Evolutionary conservation across 1,140 invertebrate genomes (phyloP).

Genomic region (Conus betulinus): DNA sequence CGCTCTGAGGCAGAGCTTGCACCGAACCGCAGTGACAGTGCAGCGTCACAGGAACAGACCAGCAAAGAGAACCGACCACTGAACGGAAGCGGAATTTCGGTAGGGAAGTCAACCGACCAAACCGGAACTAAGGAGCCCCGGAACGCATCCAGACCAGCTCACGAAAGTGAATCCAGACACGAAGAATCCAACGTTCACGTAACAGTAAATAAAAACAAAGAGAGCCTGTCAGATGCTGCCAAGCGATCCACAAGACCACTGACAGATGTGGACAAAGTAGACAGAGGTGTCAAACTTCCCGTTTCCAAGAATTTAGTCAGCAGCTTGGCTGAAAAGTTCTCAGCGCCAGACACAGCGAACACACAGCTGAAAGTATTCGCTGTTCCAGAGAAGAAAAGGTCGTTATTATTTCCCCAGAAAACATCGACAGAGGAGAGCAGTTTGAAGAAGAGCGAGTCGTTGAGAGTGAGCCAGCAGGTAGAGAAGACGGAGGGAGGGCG

Average conservation of each 20-base stretch:
- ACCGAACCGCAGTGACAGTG: no score
- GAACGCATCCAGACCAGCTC: background rate
- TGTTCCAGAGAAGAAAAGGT: background rate
- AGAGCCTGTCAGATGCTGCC: background rate
- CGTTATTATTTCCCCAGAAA: no score
- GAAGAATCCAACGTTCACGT: background rate
- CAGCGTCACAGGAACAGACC: background rate
- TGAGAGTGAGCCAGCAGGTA: background rate
- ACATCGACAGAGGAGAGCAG: background rate
- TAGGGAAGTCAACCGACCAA: background rate
- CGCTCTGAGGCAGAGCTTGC: background rate
- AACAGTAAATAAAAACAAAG: background rate
- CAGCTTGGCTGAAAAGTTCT: slow-evolving; percentile 17
- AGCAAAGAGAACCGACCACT: background rate
- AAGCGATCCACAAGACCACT: background rate
- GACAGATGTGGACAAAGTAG: slow-evolving; percentile 18
- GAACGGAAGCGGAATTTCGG: background rate
- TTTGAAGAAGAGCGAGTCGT: slow-evolving; percentile 11
- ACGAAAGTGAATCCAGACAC: background rate
- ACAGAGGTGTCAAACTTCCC: slow-evolving; percentile 4
- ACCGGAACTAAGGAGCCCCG: background rate
- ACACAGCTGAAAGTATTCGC: background rate
- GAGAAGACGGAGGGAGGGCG: background rate
- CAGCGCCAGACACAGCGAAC: background rate
- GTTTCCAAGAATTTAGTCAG: slow-evolving; percentile 26